Percentiles rank a stretch among this genome's conserved stretches.
These are phyloP conservation scores for Ornithoptera alexandrae DNA, from an alignment of 2,888 invertebrate genomes.

Conservation along the genomic window DNA sequence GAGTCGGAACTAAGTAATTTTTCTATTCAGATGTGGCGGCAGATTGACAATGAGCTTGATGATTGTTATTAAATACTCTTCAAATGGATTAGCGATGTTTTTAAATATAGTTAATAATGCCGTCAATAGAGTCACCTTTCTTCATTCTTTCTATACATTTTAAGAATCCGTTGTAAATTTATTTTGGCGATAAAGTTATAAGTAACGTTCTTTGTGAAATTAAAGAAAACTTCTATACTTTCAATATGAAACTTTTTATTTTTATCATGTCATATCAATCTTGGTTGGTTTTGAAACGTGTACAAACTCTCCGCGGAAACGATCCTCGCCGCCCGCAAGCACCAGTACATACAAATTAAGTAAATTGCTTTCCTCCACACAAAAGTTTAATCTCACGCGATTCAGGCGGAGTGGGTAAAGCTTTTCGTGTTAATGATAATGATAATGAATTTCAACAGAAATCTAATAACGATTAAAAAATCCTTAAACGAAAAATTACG, in stretches of 20 bases:
- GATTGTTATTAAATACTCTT: too few relatives aligned
- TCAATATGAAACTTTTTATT: not conserved
- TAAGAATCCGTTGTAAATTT: too few relatives aligned
- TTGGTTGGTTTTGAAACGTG: not conserved
- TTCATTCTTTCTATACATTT: too few relatives aligned
- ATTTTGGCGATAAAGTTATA: too few relatives aligned
- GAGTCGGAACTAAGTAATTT: too few relatives aligned
- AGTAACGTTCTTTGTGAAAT: not conserved
- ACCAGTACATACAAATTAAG: constrained; percentile 12
- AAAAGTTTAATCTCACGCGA: constrained; percentile 24
- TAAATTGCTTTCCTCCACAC: constrained; percentile 19
- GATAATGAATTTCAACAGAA: constrained; percentile 3
- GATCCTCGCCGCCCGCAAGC: not conserved
- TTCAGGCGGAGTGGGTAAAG: not conserved
- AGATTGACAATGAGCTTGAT: too few relatives aligned
- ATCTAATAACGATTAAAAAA: not conserved
- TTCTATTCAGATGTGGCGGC: too few relatives aligned
- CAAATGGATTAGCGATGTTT: too few relatives aligned
- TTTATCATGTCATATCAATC: not conserved
- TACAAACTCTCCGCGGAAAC: not conserved
- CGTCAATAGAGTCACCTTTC: too few relatives aligned
- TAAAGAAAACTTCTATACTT: not conserved
- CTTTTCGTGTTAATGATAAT: constrained; percentile 8
- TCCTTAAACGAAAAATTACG: not conserved
- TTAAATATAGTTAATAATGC: too few relatives aligned